A percentile compares a stretch with the other conserved stretches of the same genome.
These are phyloP conservation scores for Aplysina aerophoba DNA, from an alignment of 37 sponge, comb jelly and placozoan species.

Conservation along the genomic window DNA sequence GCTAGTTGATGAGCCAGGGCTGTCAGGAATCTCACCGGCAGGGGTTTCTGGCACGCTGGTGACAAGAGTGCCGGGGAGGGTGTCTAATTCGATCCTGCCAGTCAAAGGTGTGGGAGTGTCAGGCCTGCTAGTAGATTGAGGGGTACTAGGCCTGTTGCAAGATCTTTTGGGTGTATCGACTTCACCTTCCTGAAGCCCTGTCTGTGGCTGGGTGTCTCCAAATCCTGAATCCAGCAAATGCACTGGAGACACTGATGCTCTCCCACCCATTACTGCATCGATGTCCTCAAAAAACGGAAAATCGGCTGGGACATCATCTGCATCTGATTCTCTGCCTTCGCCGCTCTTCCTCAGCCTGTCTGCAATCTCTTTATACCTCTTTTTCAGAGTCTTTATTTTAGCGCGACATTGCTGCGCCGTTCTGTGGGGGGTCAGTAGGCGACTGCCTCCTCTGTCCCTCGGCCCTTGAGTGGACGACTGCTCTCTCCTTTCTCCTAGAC, in stretches of 20 bases:
- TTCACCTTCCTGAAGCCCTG: background rate
- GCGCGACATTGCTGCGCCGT: background rate
- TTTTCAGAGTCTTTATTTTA: background rate
- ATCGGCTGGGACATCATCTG: background rate
- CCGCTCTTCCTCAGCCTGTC: slow-evolving; percentile 2
- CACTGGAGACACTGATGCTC: background rate
- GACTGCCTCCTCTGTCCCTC: no score
- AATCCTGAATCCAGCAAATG: background rate
- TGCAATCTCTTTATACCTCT: background rate
- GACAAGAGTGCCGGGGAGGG: no score
- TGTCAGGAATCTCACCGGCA: no score
- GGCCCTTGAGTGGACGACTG: no score
- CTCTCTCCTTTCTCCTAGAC: no score
- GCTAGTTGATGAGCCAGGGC: no score
- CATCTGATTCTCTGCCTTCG: background rate
- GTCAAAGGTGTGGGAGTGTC: background rate
- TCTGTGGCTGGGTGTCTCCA: background rate
- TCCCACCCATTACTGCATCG: background rate
- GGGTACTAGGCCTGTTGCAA: background rate
- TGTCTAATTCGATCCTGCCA: no score
- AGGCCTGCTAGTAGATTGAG: background rate
- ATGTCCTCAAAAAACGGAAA: background rate
- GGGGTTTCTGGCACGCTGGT: no score
- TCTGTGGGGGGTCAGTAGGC: background rate
- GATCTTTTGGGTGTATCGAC: background rate